phyloP scores from a whole-genome alignment of 2,888 invertebrate species.

The Galeopsomyia nigrocyanea region DNA sequence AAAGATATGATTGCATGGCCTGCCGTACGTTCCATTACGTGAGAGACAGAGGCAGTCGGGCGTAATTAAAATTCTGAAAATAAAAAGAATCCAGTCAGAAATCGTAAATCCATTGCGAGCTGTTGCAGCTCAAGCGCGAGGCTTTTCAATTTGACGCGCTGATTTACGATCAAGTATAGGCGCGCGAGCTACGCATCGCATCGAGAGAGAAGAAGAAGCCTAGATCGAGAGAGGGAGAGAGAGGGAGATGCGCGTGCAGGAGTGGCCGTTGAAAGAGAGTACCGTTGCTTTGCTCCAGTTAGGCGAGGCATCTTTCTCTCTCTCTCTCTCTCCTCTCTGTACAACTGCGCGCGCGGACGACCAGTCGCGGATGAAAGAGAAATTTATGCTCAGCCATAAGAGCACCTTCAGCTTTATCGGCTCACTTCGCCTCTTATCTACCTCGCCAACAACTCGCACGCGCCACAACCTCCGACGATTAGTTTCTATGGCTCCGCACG shows the following conservation, averaged over 20 bases:
- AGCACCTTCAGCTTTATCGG: too few species aligned
- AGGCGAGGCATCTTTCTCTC: constrained; percentile 50
- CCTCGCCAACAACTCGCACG: background rate
- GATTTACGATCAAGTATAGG: constrained; percentile 27
- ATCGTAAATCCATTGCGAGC: background rate
- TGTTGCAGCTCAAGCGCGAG: background rate
- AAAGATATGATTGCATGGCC: background rate
- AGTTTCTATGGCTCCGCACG: too few species aligned
- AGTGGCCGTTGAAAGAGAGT: constrained; percentile 53
- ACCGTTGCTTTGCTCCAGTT: constrained; percentile 66
- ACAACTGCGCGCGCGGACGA: background rate
- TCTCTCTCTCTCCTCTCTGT: constrained; percentile 14
- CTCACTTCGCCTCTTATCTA: constrained; percentile 25
- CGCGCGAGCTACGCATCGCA: constrained; percentile 8
- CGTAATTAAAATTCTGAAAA: too few species aligned
- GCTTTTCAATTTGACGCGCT: constrained; percentile 41
- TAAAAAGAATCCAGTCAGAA: background rate
- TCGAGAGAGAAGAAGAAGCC: background rate
- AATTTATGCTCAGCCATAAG: constrained; percentile 38
- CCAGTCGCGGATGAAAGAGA: constrained; percentile 43
- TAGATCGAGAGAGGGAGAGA: constrained; percentile 2
- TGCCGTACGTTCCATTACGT: too few species aligned
- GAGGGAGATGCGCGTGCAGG: constrained; percentile 43
- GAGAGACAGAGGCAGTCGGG: too few species aligned
- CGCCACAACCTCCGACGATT: too few species aligned